A percentile compares a stretch with the other conserved stretches of the same genome.
Evolutionary conservation across 2,797 vertebrate species (phyloP).

Genomic region (Xenopus petersii): DNA sequence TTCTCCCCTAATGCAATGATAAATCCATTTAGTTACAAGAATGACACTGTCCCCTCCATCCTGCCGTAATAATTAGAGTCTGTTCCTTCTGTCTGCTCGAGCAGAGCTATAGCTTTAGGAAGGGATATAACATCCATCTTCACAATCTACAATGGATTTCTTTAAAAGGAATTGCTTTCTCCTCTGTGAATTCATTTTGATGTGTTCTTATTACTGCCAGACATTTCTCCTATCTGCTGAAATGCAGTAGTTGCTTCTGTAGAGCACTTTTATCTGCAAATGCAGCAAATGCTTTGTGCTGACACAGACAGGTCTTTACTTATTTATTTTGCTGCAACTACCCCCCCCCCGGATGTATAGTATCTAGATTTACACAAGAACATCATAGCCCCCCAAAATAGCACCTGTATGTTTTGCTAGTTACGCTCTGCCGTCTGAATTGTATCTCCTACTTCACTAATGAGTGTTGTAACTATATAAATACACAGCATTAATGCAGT

Average conservation of each 20-base stretch:
- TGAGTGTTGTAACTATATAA: no score
- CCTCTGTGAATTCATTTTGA: neutral
- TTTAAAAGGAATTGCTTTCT: neutral
- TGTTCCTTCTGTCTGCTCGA: neutral
- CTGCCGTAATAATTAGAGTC: neutral
- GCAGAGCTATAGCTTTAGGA: neutral
- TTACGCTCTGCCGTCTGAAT: no score
- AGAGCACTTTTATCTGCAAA: slow-evolving; percentile 1
- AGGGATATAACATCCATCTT: neutral
- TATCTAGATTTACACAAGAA: neutral
- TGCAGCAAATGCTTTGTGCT: neutral
- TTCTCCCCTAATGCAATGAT: no score
- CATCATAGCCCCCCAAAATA: no score
- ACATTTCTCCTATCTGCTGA: neutral
- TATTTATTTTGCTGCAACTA: neutral
- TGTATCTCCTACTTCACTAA: no score
- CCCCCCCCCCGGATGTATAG: neutral
- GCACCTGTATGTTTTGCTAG: no score
- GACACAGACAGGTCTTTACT: neutral
- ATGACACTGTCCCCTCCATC: neutral
- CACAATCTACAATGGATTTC: neutral
- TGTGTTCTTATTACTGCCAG: neutral
- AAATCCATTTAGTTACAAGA: neutral
- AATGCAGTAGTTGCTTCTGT: slow-evolving; percentile 1
- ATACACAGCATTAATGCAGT: no score